Base-by-base conservation (phyloP, 2,888 invertebrate genomes). In the Drosophila histrio region DNA sequence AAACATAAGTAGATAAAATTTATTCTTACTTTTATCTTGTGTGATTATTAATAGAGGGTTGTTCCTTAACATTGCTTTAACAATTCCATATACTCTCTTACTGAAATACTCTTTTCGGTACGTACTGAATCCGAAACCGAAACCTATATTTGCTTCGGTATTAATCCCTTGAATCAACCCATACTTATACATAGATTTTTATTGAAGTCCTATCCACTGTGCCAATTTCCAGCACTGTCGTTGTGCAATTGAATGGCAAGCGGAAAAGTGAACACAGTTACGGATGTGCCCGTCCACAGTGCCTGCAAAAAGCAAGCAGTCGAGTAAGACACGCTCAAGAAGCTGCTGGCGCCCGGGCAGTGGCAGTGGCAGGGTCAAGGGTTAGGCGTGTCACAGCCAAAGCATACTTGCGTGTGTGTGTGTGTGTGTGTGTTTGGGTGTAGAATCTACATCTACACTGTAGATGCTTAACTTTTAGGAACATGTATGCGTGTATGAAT, bases 191-290 rank as follows among this genome's bases (percentile, higher is more conserved):
- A n/a, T n/a, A n/a, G n/a, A n/a, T n/a, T n/a, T n/a, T n/a, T n/a
- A n/a, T n/a, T n/a, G n/a, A n/a, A n/a, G n/a, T n/a, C n/a, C n/a
- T n/a, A n/a, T n/a, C n/a, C n/a, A n/a, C 77, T 65, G 76, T 79
- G 32, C 21, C 15, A 36, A 38, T 19, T 52, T 24, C 13, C 4
- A 17, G 30, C 54, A 65, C 46, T 49, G 57, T 43, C 46, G 17
- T 22, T 75, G 57, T 39, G 54, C 43, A 76, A 68, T 67, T 81
- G 73, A 77, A 78, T 77, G 74, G 71, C 66, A 77, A 64, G 63
- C 72, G 72, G 68, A 73, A 71, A 65, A 74, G 61, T 74, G 65
- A 68, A 50, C 71, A 62, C 52, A 71, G 65, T 52, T 54, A 32
- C 54, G 61, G 64, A 60, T 58, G 61, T 56, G 57, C 52, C 39